Evolutionary conservation across 2,797 vertebrate genomes (phyloP), one percentile per base, ranked within the genome.

Genomic region (Pseudotriccus pelzelni): DNA sequence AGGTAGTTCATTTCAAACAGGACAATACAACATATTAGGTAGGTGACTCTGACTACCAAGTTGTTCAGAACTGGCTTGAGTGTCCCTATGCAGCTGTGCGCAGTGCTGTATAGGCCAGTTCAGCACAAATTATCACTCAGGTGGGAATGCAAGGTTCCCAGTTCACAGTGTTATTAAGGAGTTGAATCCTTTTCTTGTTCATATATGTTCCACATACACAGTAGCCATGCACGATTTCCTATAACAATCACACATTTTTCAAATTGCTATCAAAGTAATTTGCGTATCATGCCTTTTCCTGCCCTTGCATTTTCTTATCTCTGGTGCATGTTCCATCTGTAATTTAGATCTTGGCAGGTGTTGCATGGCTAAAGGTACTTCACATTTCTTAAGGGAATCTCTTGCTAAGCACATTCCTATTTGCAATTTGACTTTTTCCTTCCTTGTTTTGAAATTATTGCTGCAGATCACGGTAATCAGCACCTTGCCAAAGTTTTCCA

Each of bases 251-350:
- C 9, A 14, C 7, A 15, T 47, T 78, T 93, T 83, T 60, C 41
- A 52, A 90, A 63, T 18, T 43, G 36, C 37, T 88, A 64, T 68
- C 5, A 1, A 93, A 75, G 28, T 30, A 9, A 60, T 64, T 72
- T 64, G 20, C 1, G 1, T 64, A 88, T 44, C 36, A 23, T 53
- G 4, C 4, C 1, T 79, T 90, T 73, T 68, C 72, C 72, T 77
- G 14, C 36, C 30, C 39, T 81, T 82, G 41, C 34, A 53, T 84
- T 89, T 91, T 62, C 46, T 91, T 87, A 94, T 50, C 87, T 84
- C 34, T 66, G 22, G 14, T 46, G 24, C 0, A 0, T 30, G 22
- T n/a, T 21, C 55, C 11, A 55, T 62, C 50, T 66, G 44, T 69
- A 82, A 84, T 76, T 87, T 69, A 82, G 47, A 73, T 62, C 39